These are phyloP conservation scores for Callionymus lyra DNA, from an alignment of 2,113 vertebrate genomes.

Conservation along the genomic window DNA sequence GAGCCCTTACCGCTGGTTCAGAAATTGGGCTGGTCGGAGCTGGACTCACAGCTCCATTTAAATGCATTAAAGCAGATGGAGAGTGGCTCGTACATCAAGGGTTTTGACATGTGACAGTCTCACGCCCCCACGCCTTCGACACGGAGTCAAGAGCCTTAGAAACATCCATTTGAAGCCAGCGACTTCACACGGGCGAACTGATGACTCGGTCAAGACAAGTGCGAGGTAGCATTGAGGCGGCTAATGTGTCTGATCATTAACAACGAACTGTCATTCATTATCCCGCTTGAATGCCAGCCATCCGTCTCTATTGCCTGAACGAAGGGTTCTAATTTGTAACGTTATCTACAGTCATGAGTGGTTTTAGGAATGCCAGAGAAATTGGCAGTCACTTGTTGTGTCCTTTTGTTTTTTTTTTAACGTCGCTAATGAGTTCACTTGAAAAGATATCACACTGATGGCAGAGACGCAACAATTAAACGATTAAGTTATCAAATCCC, in stretches of 20 bases:
- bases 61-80: slow-evolving; percentile 63
- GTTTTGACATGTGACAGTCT: slow-evolving; percentile 44
- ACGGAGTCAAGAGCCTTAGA: slow-evolving; percentile 23
- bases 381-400: too few relatives aligned
- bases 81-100: slow-evolving; percentile 52
- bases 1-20: slow-evolving; percentile 49
- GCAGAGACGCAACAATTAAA: too few relatives aligned
- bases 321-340: too few relatives aligned
- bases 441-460: too few relatives aligned
- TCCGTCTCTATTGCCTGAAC: slow-evolving; percentile 34
- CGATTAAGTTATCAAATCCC: too few relatives aligned
- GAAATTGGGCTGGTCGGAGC: slow-evolving; percentile 56
- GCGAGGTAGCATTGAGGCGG: not conserved
- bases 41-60: slow-evolving; percentile 60
- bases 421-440: too few relatives aligned
- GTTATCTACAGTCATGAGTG: too few relatives aligned
- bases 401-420: too few relatives aligned
- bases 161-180: slow-evolving; percentile 36
- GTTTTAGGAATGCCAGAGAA: too few relatives aligned
- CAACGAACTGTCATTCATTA: slow-evolving; percentile 12
- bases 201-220: slow-evolving; percentile 25
- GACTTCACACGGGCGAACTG: slow-evolving; percentile 30
- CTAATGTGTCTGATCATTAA: slow-evolving; percentile 26
- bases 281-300: slow-evolving; percentile 8
- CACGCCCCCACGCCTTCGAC: slow-evolving; percentile 7